Base-by-base conservation (phyloP, 2,888 invertebrate genomes). In the Torymus aiolomorphi region DNA sequence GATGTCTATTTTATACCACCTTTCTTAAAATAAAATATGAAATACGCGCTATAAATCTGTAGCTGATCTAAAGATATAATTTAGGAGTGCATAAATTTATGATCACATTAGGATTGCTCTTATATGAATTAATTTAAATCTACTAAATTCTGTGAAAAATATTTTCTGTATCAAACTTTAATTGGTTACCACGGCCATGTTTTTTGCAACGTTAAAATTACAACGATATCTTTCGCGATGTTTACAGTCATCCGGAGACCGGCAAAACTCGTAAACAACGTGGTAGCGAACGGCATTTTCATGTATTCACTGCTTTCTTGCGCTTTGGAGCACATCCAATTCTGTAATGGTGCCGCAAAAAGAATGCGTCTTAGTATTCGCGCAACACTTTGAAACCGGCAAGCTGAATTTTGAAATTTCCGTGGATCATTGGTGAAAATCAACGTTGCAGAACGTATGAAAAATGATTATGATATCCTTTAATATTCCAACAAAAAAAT, bases 271-370 rank as follows among this genome's bases (percentile, higher is more conserved):
- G 66, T 81, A 83, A 85, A 84, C 82, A 84, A 78, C 65, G 62
- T 51, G 66, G 67, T 78, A 83, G 83, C 63, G 76, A 76, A 79
- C 18, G 81, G 69, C 80, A 84, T 82, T 83, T 82, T 81, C 62
- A 81, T 83, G 54, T 78, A 78, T 42, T 13, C 59, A 65, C 16
- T 63, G 63, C 42, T 76, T 82, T 74, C 42, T 57, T 67, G 31
- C 12, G 24, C 52, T 75, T 79, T 83, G 80, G 80, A 79, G 14
- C 24, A 61, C 49, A 77, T 78, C 82, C 79, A 83, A 82, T 31
- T 74, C 67, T 61, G 73, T 75, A 82, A 80, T 79, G 71, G 79
- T 80, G 80, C 62, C 80, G 78, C 62, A 54, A 76, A 80, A 80
- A 82, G 69, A 82, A 82, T 80, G 56, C 42, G 42, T 73, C 57